Evolutionary conservation across 2,888 invertebrate genomes (phyloP), one percentile per base, ranked within the genome.

Genomic region (Drosophila neotestacea): DNA sequence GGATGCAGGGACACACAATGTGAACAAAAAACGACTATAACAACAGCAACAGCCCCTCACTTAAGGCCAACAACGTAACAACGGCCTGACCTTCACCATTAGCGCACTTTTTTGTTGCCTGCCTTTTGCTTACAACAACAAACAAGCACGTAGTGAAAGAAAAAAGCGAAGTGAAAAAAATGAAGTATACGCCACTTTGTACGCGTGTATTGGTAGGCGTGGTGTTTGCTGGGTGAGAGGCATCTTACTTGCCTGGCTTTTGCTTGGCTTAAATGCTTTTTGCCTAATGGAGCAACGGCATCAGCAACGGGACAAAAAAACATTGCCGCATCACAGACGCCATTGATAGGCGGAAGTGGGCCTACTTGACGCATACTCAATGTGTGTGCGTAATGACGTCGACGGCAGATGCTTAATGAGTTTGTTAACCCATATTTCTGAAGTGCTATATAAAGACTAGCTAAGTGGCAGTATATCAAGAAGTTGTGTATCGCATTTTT

Each of bases 51-150:
- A 77, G 67, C 63, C 27, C 63, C 67, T 52, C 62, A 73, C 59
- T 65, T 73, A 79, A 56, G 65, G 65, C 70, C 65, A 70, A 79
- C 63, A 65, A 81, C 82, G 89, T 87, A 81, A 81, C 79, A 87
- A 70, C 73, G 55, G 75, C 73, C 88, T 85, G 85, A 85, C 85
- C 85, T 85, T 85, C 85, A 87, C 68, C 85, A 85, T 85, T 80
- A 87, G 74, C 72, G 79, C 87, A 84, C 58, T 73, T 73, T 70
- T 68, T 73, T 48, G 46, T 38, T 44, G 55, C 41, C 47, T 59
- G 46, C 59, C 55, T 58, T 74, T 71, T 55, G 63, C 63, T 28
- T 51, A 46, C 65, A 76, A 60, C 47, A 78, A 65, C 68, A 75
- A 50, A 55, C 55, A 48, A 7, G 77, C 61, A 73, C 73, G 73